phyloP scores from a whole-genome alignment of 2,797 vertebrate genomes.

The Picus viridis region DNA sequence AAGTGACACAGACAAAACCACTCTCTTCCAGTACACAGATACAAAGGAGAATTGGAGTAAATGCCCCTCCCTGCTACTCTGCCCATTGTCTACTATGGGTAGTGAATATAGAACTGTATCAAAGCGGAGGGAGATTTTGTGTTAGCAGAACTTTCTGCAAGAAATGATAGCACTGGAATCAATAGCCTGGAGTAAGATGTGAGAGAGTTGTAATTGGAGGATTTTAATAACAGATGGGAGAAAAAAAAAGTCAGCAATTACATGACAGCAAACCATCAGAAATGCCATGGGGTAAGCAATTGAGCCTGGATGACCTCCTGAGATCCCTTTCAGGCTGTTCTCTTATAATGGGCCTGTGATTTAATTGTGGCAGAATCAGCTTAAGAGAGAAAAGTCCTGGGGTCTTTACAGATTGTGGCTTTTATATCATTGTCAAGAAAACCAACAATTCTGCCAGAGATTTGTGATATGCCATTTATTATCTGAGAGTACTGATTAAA shows the following conservation, averaged over 20 bases:
- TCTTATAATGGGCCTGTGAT: background rate
- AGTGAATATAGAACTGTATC: too few relatives aligned
- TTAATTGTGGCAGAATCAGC: background rate
- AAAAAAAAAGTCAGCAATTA: background rate
- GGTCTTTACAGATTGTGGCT: background rate
- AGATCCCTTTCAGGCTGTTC: background rate
- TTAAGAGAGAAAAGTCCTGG: background rate
- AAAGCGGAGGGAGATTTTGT: background rate
- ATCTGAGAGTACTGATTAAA: background rate
- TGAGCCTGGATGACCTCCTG: background rate
- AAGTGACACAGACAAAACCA: background rate
- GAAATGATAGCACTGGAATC: background rate
- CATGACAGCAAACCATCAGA: background rate
- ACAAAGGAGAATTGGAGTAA: too few relatives aligned
- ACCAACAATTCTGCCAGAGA: background rate
- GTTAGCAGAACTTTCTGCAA: background rate
- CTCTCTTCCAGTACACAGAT: too few relatives aligned
- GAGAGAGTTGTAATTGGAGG: background rate
- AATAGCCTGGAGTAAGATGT: background rate
- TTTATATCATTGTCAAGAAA: background rate
- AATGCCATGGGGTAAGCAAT: background rate
- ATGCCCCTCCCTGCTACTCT: too few relatives aligned
- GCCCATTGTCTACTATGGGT: too few relatives aligned
- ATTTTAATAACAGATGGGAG: background rate
- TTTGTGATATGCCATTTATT: background rate